phyloP scores from a whole-genome alignment of 2,797 vertebrate species.

The Catostomus latipinnis region DNA sequence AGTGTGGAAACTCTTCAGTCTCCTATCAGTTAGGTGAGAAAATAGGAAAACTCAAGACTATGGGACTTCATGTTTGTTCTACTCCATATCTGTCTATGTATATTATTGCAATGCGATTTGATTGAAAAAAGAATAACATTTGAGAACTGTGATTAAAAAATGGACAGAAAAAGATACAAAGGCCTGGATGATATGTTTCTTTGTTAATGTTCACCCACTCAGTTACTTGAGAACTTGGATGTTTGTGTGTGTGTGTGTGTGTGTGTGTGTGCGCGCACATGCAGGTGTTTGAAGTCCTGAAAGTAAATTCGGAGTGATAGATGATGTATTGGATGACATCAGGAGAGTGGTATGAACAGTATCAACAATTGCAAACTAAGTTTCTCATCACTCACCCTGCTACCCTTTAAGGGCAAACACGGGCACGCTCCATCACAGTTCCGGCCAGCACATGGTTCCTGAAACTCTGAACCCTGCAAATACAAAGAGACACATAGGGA shows the following conservation, averaged over 20 bases:
- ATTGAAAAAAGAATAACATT: conserved; percentile 2
- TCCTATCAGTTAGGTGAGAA: neutral
- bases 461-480: conserved; percentile 78
- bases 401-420: conserved; percentile 90
- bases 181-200: neutral
- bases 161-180: neutral
- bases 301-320: conserved; percentile 16
- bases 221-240: neutral
- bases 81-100: no score
- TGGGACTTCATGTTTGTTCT: neutral
- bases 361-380: conserved; percentile 1
- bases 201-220: neutral
- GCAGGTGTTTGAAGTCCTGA: neutral
- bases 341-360: conserved; percentile 3
- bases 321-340: conserved; percentile 24
- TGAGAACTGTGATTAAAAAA: neutral
- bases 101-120: neutral
- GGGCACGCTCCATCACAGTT: conserved; percentile 86
- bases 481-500: conserved; percentile 30
- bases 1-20: neutral
- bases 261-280: neutral
- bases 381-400: conserved; percentile 80
- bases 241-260: neutral
- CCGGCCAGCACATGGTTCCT: conserved; percentile 82
- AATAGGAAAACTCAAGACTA: neutral